A percentile compares a stretch with the other conserved stretches of the same genome.
Evolutionary conservation across 2,888 invertebrate species (phyloP).

Genomic region (Saturnia pavonia): DNA sequence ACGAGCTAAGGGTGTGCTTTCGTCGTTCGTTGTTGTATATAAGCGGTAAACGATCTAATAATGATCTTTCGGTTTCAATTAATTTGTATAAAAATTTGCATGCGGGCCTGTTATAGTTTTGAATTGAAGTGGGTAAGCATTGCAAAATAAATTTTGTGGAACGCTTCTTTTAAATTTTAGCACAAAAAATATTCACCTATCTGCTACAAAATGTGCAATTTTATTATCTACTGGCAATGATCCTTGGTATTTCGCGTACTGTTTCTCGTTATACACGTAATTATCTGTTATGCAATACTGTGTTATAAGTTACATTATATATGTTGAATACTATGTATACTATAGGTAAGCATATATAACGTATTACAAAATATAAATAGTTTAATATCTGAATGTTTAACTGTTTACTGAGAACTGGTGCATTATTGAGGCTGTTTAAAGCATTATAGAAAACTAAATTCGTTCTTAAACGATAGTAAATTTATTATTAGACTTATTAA

Average conservation of each 20-base stretch:
- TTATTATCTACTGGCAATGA: slow-evolving; percentile 19
- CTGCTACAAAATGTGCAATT: neutral
- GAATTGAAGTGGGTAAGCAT: neutral
- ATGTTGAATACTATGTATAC: no score
- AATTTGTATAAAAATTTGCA: neutral
- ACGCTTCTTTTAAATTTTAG: neutral
- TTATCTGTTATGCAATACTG: slow-evolving; percentile 20
- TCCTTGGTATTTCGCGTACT: slow-evolving; percentile 30
- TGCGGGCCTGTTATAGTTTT: neutral
- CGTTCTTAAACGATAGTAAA: no score
- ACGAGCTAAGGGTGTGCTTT: neutral
- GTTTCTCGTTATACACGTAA: slow-evolving; percentile 18
- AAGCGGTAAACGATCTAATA: neutral
- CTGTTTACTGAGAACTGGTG: no score
- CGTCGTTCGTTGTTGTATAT: neutral
- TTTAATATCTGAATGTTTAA: no score
- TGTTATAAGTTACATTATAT: neutral
- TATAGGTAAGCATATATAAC: no score
- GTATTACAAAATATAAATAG: no score
- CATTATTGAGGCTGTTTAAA: no score
- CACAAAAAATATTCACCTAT: neutral
- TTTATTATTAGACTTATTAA: no score
- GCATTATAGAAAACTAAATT: no score
- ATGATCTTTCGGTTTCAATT: neutral
- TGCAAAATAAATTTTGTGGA: neutral